Evolutionary conservation across 2,888 invertebrate species (phyloP).

Genomic region (Abrostola triplasia): DNA sequence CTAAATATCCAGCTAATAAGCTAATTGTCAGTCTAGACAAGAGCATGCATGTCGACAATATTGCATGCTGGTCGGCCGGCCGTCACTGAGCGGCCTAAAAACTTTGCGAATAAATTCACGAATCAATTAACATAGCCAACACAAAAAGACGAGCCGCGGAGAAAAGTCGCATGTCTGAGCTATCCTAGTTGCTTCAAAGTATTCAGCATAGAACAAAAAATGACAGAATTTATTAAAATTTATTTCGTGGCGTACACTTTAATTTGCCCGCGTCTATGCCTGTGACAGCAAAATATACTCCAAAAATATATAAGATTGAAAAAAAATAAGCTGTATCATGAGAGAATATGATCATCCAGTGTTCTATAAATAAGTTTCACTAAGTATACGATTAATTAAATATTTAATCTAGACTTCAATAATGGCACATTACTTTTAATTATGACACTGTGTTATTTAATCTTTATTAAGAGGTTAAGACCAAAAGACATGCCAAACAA

Average conservation of each 20-base stretch:
- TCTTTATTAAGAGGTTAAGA: no score
- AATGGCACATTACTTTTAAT: no score
- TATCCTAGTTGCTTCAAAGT: constrained; percentile 19
- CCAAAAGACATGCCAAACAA: no score
- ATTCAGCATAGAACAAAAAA: constrained; percentile 27
- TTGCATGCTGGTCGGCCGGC: constrained; percentile 44
- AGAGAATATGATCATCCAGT: no score
- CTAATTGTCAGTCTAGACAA: constrained; percentile 53
- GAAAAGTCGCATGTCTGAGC: constrained; percentile 42
- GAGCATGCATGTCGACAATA: constrained; percentile 47
- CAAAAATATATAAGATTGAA: no score
- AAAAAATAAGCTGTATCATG: no score
- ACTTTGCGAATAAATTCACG: constrained; percentile 42
- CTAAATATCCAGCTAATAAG: constrained; percentile 62
- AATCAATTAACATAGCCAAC: constrained; percentile 32
- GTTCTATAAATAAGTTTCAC: no score
- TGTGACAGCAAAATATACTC: no score
- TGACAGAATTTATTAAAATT: constrained; percentile 14
- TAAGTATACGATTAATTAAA: no score
- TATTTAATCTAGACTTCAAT: no score
- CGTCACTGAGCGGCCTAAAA: constrained; percentile 52
- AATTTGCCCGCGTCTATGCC: background rate
- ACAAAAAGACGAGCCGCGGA: constrained; percentile 27
- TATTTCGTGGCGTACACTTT: background rate
- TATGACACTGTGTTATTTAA: no score